Base-by-base conservation (phyloP, 1,140 invertebrate species). In the Temnothorax nylanderi region DNA sequence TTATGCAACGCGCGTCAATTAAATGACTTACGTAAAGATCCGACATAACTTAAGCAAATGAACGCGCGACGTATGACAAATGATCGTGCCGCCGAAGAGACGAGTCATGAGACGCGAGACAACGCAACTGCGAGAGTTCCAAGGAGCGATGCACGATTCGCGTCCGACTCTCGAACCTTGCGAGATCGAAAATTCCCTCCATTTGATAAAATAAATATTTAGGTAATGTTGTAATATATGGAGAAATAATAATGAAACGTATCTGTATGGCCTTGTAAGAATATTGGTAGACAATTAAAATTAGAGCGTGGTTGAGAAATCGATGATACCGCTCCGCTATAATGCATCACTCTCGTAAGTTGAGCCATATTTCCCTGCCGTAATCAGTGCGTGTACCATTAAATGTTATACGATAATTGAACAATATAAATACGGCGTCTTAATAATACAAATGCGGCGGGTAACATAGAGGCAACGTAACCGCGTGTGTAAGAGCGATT, bases 1-100 rank as follows among this genome's bases (percentile, higher is more conserved):
- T 90, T 90, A 85, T 67, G 84, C 69, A 91, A 91, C 74, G 10
- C 49, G 32, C 62, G 71, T 72, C 85, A 87, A 87, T 90, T 90
- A 90, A 90, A 51, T 44, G 62, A 13, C 74, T 90, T 90, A 87
- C 80, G 86, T 80, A 90, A 90, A 67, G 44, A 77, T 67, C 34
- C 37, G 21, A 26, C 37, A 47, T 81, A 88, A 78, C 32, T 77
- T 86, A 88, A 88, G 81, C 54, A 41, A 72, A 78, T 78, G 58
- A 51, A 74, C 74, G 80, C 74, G 80, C 34, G 6, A 44, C 18
- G 41, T 75, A 76, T 77, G 87, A 87, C 77, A 75, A 74, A 69
- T 60, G 37, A n/a, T 49, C 51, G 56, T 13, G 51, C 41, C 49
- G 47, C 41, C 21, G 47, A n/a, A 21, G 26, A 72, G 60, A 58